Conservation (phyloP, 1,140 invertebrate genomes). For the Zaprionus capensis region DNA sequence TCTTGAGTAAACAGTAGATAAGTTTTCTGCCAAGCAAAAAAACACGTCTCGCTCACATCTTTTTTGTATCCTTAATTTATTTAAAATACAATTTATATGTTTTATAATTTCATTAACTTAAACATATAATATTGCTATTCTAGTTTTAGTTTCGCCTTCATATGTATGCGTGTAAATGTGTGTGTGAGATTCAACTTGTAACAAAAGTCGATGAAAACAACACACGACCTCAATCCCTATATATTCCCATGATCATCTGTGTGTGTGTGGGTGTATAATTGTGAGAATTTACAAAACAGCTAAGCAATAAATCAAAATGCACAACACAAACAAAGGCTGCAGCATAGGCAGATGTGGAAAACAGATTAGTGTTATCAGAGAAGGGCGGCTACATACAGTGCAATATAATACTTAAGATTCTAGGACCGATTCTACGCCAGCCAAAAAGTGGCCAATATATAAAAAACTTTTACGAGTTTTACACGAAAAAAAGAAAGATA, state of each 20-base stretch:
- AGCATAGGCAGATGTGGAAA: conserved; percentile 36
- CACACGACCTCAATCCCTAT: conserved; percentile 28
- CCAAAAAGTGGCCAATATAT: conserved; percentile 23
- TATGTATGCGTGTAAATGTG: conserved; percentile 48
- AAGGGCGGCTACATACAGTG: conserved; percentile 12
- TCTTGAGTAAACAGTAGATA: neutral
- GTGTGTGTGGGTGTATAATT: conserved; percentile 18
- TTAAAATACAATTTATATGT: conserved; percentile 54
- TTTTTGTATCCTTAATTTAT: conserved; percentile 45
- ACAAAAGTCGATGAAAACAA: conserved; percentile 27
- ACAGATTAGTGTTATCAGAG: conserved; percentile 53
- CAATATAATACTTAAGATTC: neutral
- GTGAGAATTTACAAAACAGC: conserved; percentile 53
- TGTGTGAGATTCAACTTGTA: conserved; percentile 59
- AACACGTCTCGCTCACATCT: neutral
- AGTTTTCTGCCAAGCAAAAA: neutral
- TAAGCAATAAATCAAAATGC: conserved; percentile 54
- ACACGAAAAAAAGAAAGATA: conserved; percentile 22
- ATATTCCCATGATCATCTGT: conserved; percentile 24
- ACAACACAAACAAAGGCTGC: conserved; percentile 49
- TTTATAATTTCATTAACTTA: conserved; percentile 72
- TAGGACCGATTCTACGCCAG: neutral
- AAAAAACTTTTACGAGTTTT: conserved; percentile 11
- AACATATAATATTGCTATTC: conserved; percentile 74
- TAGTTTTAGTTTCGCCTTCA: conserved; percentile 70